Evolutionary conservation across 2,113 vertebrate species (phyloP).

Genomic region (Peucedramus taeniatus): DNA sequence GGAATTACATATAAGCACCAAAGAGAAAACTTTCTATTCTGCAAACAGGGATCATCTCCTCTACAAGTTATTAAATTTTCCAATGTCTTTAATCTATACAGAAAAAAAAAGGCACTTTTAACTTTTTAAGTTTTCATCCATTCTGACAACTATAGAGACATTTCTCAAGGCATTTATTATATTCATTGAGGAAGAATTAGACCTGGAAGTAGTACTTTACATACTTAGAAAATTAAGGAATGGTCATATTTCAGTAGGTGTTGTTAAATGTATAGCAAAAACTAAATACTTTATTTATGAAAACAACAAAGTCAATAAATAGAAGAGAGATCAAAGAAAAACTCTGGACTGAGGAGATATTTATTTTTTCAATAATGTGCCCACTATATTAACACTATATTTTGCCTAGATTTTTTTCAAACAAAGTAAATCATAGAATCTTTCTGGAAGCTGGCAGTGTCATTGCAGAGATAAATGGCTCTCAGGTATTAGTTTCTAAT

Average conservation of each 20-base stretch:
- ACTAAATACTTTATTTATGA: not conserved
- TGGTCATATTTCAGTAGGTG: not conserved
- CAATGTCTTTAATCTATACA: not conserved
- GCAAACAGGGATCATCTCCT: not conserved
- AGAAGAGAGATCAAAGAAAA: not conserved
- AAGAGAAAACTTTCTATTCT: not conserved
- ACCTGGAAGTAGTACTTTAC: not conserved
- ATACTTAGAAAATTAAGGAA: not conserved
- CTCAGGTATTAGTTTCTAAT: not conserved
- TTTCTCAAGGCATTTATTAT: slow-evolving; percentile 8
- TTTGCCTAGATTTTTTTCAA: slow-evolving; percentile 10
- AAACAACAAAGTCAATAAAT: slow-evolving; percentile 2
- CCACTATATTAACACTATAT: not conserved
- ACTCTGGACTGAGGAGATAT: not conserved
- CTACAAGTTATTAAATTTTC: not conserved
- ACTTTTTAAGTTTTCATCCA: not conserved
- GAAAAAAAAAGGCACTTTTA: not conserved
- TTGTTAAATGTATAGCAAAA: not conserved
- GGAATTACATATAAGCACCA: not conserved
- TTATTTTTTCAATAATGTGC: not conserved
- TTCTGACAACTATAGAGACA: not conserved
- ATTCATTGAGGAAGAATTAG: not conserved
- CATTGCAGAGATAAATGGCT: not conserved
- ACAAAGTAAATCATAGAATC: not conserved
- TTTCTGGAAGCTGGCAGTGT: not conserved